A percentile compares a stretch with the other conserved stretches of the same genome.
phyloP scores from a whole-genome alignment of 2,888 invertebrate species.

The Ophioninae sp. region DNA sequence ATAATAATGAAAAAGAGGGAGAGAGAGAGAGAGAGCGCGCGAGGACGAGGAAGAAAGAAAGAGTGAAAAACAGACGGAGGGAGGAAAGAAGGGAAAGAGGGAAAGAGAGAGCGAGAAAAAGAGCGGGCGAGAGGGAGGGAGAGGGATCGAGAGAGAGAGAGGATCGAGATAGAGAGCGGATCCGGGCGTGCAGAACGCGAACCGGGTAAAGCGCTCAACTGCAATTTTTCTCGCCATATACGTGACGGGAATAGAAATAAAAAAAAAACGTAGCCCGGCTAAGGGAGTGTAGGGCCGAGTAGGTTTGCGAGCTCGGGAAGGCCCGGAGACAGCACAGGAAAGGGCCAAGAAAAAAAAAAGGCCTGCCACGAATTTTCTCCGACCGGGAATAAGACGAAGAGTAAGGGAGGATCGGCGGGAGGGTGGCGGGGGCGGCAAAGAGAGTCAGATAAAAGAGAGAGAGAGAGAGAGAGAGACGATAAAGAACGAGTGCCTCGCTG shows the following conservation, averaged over 20 bases:
- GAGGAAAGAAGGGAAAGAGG: constrained; percentile 54
- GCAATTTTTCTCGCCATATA: constrained; percentile 81
- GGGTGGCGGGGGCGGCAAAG: constrained; percentile 2
- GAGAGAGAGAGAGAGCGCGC: constrained; percentile 9
- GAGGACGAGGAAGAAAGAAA: too few species aligned
- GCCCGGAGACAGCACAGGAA: constrained; percentile 49
- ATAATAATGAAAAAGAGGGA: too few species aligned
- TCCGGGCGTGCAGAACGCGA: constrained; percentile 80
- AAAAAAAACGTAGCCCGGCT: constrained; percentile 65
- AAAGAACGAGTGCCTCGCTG: constrained; percentile 55
- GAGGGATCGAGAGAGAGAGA: constrained; percentile 58
- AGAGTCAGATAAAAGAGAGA: not conserved
- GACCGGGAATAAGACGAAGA: constrained; percentile 38
- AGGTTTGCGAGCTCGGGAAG: constrained; percentile 40
- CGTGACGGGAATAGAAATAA: constrained; percentile 80
- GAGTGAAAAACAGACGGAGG: constrained; percentile 43
- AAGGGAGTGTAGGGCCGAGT: constrained; percentile 57
- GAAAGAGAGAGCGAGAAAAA: too few species aligned
- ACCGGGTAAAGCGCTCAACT: constrained; percentile 81
- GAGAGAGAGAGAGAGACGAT: constrained; percentile 52
- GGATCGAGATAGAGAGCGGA: constrained; percentile 59
- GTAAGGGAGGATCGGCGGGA: not conserved
- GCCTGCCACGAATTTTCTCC: constrained; percentile 63
- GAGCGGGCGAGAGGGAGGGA: not conserved
- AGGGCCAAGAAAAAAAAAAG: constrained; percentile 64